Percentiles rank a stretch among this genome's conserved stretches.
phyloP scores from a whole-genome alignment of 2,888 invertebrate species.

The Cantharis flavilabris region DNA sequence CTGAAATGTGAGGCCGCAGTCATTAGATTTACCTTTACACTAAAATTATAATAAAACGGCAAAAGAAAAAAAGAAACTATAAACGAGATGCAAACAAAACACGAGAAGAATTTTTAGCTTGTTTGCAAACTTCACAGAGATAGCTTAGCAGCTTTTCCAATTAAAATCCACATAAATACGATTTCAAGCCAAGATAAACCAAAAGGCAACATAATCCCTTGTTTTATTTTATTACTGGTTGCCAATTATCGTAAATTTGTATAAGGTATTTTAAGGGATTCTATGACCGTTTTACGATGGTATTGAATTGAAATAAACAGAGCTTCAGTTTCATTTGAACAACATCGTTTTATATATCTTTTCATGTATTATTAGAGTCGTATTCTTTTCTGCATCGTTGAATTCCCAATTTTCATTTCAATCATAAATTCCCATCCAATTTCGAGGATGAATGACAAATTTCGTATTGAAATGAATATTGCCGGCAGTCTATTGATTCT shows the following conservation, averaged over 20 bases:
- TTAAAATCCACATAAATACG: constrained; percentile 33
- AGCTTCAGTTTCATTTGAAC: constrained; percentile 37
- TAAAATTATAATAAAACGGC: constrained; percentile 10
- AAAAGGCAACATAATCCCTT: constrained; percentile 47
- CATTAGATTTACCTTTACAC: neutral
- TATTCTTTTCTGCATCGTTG: constrained; percentile 50
- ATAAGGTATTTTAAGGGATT: constrained; percentile 46
- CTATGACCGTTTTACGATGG: constrained; percentile 44
- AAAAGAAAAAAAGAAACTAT: constrained; percentile 20
- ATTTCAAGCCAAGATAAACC: constrained; percentile 28
- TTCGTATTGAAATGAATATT: constrained; percentile 56
- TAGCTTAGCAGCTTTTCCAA: constrained; percentile 32
- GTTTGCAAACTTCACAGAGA: constrained; percentile 30
- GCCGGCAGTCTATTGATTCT: constrained; percentile 52
- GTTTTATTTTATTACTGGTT: constrained; percentile 45
- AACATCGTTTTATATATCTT: constrained; percentile 38
- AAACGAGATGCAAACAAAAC: constrained; percentile 26
- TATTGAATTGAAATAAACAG: constrained; percentile 43
- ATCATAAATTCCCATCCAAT: constrained; percentile 57
- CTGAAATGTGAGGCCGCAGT: neutral
- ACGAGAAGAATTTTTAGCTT: constrained; percentile 31
- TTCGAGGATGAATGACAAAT: constrained; percentile 57
- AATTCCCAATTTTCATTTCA: constrained; percentile 55
- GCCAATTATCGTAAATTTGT: constrained; percentile 49
- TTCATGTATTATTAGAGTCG: constrained; percentile 50